Base-by-base conservation (phyloP, 64 coral and sea anemone genomes). In the Actinia tenebrosa region DNA sequence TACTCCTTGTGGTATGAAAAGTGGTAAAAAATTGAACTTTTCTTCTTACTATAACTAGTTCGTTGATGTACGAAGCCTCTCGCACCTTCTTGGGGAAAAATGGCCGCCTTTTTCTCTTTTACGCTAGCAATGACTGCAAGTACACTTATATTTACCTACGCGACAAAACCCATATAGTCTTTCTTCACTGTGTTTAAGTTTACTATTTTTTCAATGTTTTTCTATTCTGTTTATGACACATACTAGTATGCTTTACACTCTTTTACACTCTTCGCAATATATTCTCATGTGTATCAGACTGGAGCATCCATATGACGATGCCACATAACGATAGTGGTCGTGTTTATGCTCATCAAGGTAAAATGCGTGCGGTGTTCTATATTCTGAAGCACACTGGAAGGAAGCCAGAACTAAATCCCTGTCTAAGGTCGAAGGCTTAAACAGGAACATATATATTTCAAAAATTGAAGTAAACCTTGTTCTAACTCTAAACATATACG, bases 321-420 rank as follows among this genome's bases (percentile, higher is more conserved):
- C 7, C 69, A 30, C 25, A 30, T 75, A 13, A 2, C 4, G 69
- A 75, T 75, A 75, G 26, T 75, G 69, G 69, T 75, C 69, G 26
- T 75, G 69, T 75, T 30, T 75, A 75, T 75, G 20, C 23, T 26
- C 26, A 75, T 75, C 42, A 75, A 75, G 27, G 11, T 10, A 15
- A 30, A 30, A 75, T 75, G 26, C 10, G 13, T 42, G 69, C n/a
- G 69, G 23, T 37, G 30, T 37, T 75, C 25, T 19, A 66, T 66
- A 66, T 66, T 66, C 63, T 66, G 6, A 13, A 58, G 56, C 56
- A 66, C 8, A 7, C 63, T 75, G 27, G 69, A 26, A 75, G 69
- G 69, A 75, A 75, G 69, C 69, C 69, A 30, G 20, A 75, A 75
- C 64, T 42, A 30, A 75, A 75, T 75, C 69, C 68, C n/a, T 30